Percentiles rank a stretch among this genome's conserved stretches.
phyloP scores from a whole-genome alignment of 2,888 invertebrate genomes.

The Hermaeophaga mercurialis region DNA sequence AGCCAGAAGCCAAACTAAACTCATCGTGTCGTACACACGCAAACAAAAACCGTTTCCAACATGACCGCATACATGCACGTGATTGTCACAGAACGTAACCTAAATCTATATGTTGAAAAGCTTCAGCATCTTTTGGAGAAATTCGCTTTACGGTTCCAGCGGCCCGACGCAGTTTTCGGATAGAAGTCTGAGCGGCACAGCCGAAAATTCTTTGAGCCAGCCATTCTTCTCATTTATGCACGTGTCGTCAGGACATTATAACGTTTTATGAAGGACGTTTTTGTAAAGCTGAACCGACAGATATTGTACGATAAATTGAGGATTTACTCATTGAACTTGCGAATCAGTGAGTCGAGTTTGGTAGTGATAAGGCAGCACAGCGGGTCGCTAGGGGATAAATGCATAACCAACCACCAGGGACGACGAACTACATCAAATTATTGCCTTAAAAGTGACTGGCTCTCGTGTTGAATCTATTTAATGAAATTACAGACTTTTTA shows the following conservation, averaged over 20 bases:
- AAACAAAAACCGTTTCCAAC: constrained; percentile 25
- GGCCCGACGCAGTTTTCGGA: constrained; percentile 33
- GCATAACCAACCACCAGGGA: no score
- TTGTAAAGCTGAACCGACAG: constrained; percentile 44
- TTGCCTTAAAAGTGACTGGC: no score
- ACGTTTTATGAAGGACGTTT: constrained; percentile 50
- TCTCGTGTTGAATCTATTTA: no score
- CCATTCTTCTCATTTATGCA: constrained; percentile 37
- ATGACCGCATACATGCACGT: constrained; percentile 36
- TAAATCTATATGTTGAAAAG: constrained; percentile 50
- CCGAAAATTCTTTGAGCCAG: constrained; percentile 27
- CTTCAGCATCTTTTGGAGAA: constrained; percentile 47
- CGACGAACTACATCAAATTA: no score
- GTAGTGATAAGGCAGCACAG: constrained; percentile 11
- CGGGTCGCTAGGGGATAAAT: neutral
- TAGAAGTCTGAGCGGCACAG: constrained; percentile 18
- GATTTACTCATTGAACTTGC: constrained; percentile 40
- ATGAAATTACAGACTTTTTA: no score
- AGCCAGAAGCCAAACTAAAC: neutral
- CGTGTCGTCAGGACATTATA: constrained; percentile 47
- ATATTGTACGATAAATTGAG: constrained; percentile 45
- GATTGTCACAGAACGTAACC: constrained; percentile 45
- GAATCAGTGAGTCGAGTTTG: constrained; percentile 14
- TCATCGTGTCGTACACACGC: constrained; percentile 10
- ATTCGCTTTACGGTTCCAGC: constrained; percentile 45